phyloP scores from a whole-genome alignment of 2,888 invertebrate species.

The Schizaphis graminum region DNA sequence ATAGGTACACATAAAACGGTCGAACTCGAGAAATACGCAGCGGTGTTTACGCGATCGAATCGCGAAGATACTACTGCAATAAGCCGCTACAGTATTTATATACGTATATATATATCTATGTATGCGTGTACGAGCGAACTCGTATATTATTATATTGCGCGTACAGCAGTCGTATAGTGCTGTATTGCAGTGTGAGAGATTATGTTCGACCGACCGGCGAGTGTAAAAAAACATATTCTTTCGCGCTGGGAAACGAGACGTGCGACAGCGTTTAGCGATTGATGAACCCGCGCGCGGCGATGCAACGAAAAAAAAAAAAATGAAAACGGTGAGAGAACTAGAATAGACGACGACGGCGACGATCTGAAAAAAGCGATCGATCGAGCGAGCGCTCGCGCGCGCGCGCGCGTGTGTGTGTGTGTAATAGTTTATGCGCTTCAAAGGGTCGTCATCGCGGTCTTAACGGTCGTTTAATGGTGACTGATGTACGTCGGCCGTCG shows the following conservation, averaged over 20 bases:
- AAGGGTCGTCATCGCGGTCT: constrained; percentile 27
- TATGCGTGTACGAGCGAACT: not conserved
- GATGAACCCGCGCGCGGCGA: constrained; percentile 14
- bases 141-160: not conserved
- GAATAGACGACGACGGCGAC: not conserved
- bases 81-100: not conserved
- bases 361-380: not conserved
- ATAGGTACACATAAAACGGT: not conserved
- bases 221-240: constrained; percentile 48
- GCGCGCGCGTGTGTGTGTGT: too few species aligned
- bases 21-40: not conserved
- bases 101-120: not conserved
- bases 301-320: not conserved
- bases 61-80: not conserved
- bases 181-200: not conserved
- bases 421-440: not conserved
- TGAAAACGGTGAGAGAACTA: not conserved
- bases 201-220: not conserved
- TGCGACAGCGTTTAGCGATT: constrained; percentile 37
- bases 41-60: not conserved
- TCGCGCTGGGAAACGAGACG: constrained; percentile 23
- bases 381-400: too few species aligned
- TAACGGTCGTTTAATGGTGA: constrained; percentile 42
- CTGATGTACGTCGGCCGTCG: constrained; percentile 46
- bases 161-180: not conserved